Percentiles rank a stretch among this genome's conserved stretches.
phyloP scores from a whole-genome alignment of 2,797 vertebrate genomes.

The Orientallactaga sibirica region DNA sequence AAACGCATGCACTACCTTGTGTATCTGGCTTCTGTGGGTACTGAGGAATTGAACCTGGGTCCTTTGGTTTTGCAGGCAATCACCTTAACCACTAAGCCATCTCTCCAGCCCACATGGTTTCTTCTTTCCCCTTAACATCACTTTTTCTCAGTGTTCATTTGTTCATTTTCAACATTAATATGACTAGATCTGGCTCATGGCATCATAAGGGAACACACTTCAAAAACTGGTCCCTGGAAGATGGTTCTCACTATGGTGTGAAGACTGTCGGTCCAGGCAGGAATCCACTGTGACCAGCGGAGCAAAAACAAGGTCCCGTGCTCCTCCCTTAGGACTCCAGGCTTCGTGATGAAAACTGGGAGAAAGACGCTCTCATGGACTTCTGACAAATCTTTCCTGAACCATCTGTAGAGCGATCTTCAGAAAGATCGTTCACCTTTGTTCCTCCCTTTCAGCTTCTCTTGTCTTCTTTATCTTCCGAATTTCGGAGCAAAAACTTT shows the following conservation, averaged over 20 bases:
- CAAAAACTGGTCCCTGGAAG: not conserved
- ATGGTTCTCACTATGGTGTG: not conserved
- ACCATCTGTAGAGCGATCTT: no score
- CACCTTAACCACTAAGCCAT: no score
- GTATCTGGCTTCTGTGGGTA: no score
- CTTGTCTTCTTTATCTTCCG: not conserved
- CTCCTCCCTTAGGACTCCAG: no score
- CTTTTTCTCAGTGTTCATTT: not conserved
- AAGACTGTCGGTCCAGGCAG: not conserved
- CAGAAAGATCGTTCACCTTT: not conserved
- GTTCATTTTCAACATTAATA: not conserved
- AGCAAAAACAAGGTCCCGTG: not conserved
- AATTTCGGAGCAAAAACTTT: not conserved
- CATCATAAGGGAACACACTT: not conserved
- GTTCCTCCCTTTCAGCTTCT: not conserved
- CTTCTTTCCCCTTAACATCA: not conserved
- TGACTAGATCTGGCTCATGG: not conserved
- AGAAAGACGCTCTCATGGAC: not conserved
- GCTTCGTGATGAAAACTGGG: not conserved
- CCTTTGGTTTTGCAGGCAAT: no score
- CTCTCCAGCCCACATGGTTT: no score
- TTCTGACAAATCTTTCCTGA: not conserved
- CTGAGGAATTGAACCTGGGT: no score
- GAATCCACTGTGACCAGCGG: not conserved
- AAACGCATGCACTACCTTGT: no score